Conservation (phyloP, 2,797 vertebrate genomes). For the Mormyrus hasselquistii region DNA sequence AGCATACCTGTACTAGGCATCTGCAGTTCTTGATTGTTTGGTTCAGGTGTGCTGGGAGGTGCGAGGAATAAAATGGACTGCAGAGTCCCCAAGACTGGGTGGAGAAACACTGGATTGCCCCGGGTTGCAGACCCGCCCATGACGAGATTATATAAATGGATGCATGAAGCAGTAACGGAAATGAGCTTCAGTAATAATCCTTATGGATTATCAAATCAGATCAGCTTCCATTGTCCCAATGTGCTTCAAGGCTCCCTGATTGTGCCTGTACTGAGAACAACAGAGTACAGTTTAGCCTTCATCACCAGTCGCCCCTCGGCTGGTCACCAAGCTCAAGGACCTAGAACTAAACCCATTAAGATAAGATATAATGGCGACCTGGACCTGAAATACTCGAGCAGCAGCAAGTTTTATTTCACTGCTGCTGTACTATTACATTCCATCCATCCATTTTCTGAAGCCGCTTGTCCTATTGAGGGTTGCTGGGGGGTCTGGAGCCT, state of each 20-base stretch:
- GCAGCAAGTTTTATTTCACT: neutral
- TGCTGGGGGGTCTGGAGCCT: too few relatives aligned
- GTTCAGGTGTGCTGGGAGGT: neutral
- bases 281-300: neutral
- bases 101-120: neutral
- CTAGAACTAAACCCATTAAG: neutral
- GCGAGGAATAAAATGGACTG: neutral
- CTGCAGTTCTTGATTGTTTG: neutral
- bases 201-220: neutral
- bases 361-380: neutral
- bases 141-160: too few relatives aligned
- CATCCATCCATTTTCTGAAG: too few relatives aligned
- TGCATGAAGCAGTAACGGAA: neutral
- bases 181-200: neutral
- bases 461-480: too few relatives aligned
- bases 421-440: neutral
- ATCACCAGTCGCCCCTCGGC: neutral
- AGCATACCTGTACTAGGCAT: neutral
- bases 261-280: neutral
- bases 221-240: neutral
- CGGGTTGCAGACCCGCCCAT: neutral
- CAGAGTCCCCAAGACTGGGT: neutral
- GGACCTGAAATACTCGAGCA: neutral
- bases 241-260: neutral
- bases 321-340: neutral